Percentiles rank a stretch among this genome's conserved stretches.
Conservation (phyloP, 2,797 vertebrate genomes). For the Notolabrus celidotus region DNA sequence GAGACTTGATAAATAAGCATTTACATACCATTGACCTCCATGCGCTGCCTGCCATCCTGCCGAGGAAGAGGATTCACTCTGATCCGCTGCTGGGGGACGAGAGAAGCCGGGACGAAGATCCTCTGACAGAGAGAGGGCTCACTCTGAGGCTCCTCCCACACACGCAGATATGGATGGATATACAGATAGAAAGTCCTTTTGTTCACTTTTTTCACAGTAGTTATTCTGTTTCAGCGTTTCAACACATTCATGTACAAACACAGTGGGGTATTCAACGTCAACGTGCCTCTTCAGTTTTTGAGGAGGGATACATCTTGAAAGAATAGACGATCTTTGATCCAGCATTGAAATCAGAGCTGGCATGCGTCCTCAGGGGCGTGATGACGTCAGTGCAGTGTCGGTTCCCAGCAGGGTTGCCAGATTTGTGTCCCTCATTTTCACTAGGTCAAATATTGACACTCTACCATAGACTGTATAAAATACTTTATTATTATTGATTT, state of each 20-base stretch:
- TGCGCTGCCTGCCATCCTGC: slow-evolving; percentile 80
- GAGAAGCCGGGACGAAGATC: slow-evolving; percentile 32
- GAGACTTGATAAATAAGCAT: accelerated
- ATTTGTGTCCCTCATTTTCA: neutral
- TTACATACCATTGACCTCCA: slow-evolving; percentile 88
- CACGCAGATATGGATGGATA: neutral
- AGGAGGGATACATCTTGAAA: neutral
- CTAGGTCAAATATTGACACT: no score
- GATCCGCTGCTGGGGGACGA: neutral
- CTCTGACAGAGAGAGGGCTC: accelerated
- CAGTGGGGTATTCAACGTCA: no score
- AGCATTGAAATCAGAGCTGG: neutral
- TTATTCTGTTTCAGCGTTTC: no score
- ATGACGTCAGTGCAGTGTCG: neutral
- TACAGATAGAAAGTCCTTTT: no score
- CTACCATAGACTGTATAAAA: no score
- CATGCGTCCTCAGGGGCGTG: neutral
- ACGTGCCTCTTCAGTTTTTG: no score
- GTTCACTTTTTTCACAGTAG: no score
- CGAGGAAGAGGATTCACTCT: neutral
- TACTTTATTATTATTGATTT: no score
- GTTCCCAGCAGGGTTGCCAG: neutral
- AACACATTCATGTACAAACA: no score
- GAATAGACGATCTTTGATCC: neutral
- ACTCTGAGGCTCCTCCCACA: neutral